A percentile compares a stretch with the other conserved stretches of the same genome.
phyloP scores from a whole-genome alignment of 2,113 vertebrate genomes.

The Lamprologus lemairii region DNA sequence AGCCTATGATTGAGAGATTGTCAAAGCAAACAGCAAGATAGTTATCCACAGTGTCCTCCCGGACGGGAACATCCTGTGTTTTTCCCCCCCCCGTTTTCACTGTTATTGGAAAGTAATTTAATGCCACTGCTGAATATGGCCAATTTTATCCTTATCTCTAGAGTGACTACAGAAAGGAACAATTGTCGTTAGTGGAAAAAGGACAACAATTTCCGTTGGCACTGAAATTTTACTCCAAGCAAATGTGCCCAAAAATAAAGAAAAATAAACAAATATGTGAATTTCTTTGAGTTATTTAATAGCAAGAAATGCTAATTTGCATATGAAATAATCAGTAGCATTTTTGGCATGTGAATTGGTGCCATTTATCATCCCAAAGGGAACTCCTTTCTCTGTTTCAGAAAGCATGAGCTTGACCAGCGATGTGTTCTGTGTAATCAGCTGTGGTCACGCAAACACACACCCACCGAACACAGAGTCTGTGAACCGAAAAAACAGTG shows the following conservation, averaged over 20 bases:
- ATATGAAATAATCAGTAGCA: background rate
- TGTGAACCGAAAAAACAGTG: conserved; percentile 26
- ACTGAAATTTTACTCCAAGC: background rate
- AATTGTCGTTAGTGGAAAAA: background rate
- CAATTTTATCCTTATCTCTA: background rate
- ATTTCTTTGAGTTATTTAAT: background rate
- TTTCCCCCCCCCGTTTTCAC: accelerated
- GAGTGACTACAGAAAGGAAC: background rate
- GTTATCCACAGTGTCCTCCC: background rate
- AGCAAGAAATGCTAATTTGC: background rate
- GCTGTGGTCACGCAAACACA: conserved; percentile 39
- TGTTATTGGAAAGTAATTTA: background rate
- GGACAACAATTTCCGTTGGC: background rate
- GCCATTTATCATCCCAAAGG: background rate
- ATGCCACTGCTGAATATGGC: background rate
- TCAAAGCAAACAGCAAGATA: background rate
- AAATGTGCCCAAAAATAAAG: background rate
- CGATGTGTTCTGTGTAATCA: conserved; percentile 20
- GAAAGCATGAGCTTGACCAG: background rate
- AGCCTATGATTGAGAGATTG: background rate
- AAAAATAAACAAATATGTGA: background rate
- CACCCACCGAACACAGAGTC: conserved; percentile 26
- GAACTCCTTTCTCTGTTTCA: background rate
- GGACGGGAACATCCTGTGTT: background rate
- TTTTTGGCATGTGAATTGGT: background rate